Percentiles rank a stretch among this genome's conserved stretches.
phyloP scores from a whole-genome alignment of 1,140 invertebrate genomes.

The Leptinotarsa defecta region DNA sequence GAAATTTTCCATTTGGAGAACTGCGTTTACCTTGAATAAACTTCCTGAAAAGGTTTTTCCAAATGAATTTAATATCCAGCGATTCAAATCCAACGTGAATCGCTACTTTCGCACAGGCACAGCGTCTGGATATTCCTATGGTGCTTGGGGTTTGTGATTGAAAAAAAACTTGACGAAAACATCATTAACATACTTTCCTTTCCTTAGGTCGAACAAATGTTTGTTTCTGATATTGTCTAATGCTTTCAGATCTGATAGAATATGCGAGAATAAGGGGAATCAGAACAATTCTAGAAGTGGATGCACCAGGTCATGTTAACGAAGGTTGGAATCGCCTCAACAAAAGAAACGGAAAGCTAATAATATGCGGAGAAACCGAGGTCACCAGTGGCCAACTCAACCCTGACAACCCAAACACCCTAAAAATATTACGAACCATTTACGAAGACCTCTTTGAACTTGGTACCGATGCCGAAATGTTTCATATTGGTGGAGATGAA shows the following conservation, averaged over 20 bases:
- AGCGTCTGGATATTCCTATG: no score
- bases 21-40: no score
- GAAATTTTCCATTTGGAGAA: no score
- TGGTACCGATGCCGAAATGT: constrained; percentile 65
- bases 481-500: constrained; percentile 84
- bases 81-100: no score
- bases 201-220: no score
- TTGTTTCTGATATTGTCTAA: no score
- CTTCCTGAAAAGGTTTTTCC: no score
- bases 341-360: constrained; percentile 63
- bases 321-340: constrained; percentile 77
- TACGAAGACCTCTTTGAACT: constrained; percentile 70
- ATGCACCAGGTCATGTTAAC: constrained; percentile 80
- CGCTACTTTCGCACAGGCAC: no score
- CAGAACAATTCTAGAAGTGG: constrained; percentile 72
- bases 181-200: no score
- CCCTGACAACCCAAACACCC: constrained; percentile 73
- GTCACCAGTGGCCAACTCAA: constrained; percentile 65
- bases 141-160: no score
- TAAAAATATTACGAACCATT: constrained; percentile 65
- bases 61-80: no score
- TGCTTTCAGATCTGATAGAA: constrained; percentile 59
- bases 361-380: constrained; percentile 64
- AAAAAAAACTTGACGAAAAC: no score
- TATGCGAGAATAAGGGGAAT: constrained; percentile 72